Evolutionary conservation across 2,797 vertebrate species (phyloP).

Genomic region (Semotilus atromaculatus): DNA sequence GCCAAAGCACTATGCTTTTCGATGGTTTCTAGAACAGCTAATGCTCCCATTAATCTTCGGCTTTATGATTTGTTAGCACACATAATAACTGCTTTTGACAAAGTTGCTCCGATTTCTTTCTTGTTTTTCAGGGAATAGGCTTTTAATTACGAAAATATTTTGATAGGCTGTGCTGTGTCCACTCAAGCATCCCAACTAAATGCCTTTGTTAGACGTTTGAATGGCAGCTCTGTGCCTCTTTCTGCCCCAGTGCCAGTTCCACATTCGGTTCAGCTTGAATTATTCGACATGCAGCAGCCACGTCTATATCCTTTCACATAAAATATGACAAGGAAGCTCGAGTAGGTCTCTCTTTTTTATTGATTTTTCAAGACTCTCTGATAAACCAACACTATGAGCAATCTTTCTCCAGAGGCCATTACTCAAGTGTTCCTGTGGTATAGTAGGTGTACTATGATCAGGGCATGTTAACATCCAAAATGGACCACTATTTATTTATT

Average conservation of each 20-base stretch:
- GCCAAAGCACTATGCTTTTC: constrained; percentile 54
- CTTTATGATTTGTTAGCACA: constrained; percentile 64
- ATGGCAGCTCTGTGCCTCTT: constrained; percentile 35
- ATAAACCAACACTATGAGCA: constrained; percentile 36
- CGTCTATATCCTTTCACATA: constrained; percentile 36
- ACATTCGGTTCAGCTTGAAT: constrained; percentile 22
- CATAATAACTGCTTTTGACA: constrained; percentile 66
- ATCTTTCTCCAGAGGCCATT: constrained; percentile 38
- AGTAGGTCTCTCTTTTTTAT: constrained; percentile 18
- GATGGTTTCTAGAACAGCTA: constrained; percentile 65
- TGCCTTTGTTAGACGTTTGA: constrained; percentile 55
- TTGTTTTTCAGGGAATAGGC: constrained; percentile 49
- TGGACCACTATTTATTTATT: too few relatives aligned
- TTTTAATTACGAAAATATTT: constrained; percentile 61
- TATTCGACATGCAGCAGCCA: constrained; percentile 39
- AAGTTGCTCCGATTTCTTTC: constrained; percentile 59
- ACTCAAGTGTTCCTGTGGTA: constrained; percentile 22
- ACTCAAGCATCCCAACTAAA: constrained; percentile 45
- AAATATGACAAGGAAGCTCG: not conserved
- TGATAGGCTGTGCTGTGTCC: constrained; percentile 34
- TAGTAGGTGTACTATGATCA: not conserved
- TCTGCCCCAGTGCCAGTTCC: constrained; percentile 20
- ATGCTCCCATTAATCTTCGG: constrained; percentile 66
- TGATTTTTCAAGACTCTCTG: constrained; percentile 45
- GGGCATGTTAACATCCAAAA: too few relatives aligned